Evolutionary conservation across 2,113 vertebrate species (phyloP).

Genomic region (Pelvicachromis taeniatus): DNA sequence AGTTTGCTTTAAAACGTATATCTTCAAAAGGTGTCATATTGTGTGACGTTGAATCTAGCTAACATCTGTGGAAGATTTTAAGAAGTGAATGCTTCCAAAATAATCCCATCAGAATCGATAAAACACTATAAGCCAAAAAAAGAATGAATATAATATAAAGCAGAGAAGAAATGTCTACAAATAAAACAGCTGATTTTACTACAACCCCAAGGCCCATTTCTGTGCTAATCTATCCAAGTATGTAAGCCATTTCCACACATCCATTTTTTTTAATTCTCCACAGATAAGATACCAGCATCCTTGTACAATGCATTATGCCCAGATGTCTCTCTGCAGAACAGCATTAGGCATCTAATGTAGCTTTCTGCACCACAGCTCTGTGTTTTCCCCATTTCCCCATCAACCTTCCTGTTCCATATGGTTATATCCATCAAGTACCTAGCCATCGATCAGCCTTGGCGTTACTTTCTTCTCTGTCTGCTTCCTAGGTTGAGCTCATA

Average conservation of each 20-base stretch:
- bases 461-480: slow-evolving; percentile 59
- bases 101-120: neutral
- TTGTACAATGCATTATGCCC: slow-evolving; percentile 1
- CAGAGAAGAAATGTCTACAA: neutral
- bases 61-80: neutral
- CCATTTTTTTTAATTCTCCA: slow-evolving; percentile 20
- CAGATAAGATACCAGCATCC: neutral
- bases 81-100: neutral
- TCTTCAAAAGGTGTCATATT: neutral
- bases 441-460: slow-evolving; percentile 55
- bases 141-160: neutral
- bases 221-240: neutral
- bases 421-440: slow-evolving; percentile 54
- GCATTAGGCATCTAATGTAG: slow-evolving; percentile 33
- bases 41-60: neutral
- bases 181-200: neutral
- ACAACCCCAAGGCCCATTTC: neutral
- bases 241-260: neutral
- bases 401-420: slow-evolving; percentile 50
- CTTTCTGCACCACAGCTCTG: slow-evolving; percentile 2
- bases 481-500: slow-evolving; percentile 52
- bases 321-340: slow-evolving; percentile 11
- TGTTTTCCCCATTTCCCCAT: slow-evolving; percentile 11
- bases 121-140: neutral
- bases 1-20: neutral